Evolutionary conservation across 2,888 invertebrate species (phyloP).

Genomic region (Amphimallon solstitiale): DNA sequence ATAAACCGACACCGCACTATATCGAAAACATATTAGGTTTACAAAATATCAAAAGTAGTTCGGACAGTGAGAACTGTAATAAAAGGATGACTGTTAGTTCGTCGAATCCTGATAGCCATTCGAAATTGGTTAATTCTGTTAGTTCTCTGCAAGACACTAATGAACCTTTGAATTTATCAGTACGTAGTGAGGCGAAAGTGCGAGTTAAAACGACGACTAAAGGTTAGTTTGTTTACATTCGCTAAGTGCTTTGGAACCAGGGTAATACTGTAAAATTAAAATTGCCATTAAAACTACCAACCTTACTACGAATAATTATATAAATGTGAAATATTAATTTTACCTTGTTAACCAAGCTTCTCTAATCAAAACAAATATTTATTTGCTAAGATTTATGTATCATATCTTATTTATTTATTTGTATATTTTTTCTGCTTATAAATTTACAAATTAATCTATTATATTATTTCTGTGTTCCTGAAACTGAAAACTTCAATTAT

Average conservation of each 20-base stretch:
- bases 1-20: slow-evolving; percentile 84
- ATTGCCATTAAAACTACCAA: neutral
- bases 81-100: slow-evolving; percentile 45
- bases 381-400: too few species aligned
- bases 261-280: neutral
- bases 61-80: slow-evolving; percentile 42
- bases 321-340: too few species aligned
- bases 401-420: too few species aligned
- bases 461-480: too few species aligned
- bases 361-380: too few species aligned
- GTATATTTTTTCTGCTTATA: too few species aligned
- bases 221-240: slow-evolving; percentile 51
- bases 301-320: neutral
- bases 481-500: too few species aligned
- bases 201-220: slow-evolving; percentile 55
- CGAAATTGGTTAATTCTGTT: slow-evolving; percentile 47
- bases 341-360: too few species aligned
- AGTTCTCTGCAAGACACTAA: slow-evolving; percentile 52
- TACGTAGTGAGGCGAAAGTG: slow-evolving; percentile 57
- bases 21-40: slow-evolving; percentile 87
- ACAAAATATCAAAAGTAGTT: slow-evolving; percentile 43
- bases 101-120: slow-evolving; percentile 42
- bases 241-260: neutral
- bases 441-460: too few species aligned
- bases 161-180: slow-evolving; percentile 61